Base-by-base conservation (phyloP, 1,140 invertebrate genomes). In the Meteorus sp. region DNA sequence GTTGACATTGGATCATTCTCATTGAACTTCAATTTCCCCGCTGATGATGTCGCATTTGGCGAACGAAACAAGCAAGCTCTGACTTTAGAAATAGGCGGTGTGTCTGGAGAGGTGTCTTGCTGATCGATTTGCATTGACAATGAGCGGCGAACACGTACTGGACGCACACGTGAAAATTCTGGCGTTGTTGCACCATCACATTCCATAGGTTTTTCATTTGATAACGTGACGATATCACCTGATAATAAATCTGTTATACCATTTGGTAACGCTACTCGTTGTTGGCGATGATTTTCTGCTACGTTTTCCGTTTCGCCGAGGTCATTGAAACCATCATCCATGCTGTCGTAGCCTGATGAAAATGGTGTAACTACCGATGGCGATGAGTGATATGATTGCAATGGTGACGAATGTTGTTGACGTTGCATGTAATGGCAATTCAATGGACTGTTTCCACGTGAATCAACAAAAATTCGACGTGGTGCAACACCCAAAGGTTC, bases 261-360 rank as follows among this genome's bases (percentile, higher is more conserved):
- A n/a, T 60, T 69, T 1, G 77, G 76, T 1, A 74, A n/a, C n/a
- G n/a, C n/a, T n/a, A n/a, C n/a, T n/a, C n/a, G n/a, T 29, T 7
- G 7, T 19, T 4, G 57, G 57, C 1, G 44, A n/a, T n/a, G 33
- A 4, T 74, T 66, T 8, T 75, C 69, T 11, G 82, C 79, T 8
- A 83, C 59, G 9, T 80, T 80, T 35, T 86, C 85, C 64, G 85
- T 76, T 58, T 88, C 85, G 39, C 86, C 83, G 31, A 89, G 76
- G 13, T 90, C 88, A 61, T 86, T 81, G 62, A 88, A 88, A 7
- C 87, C 87, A 65, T 90, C 88, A 50, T 87, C 86, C 67, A 83
- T 82, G 1, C 84, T 85, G 41, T 85, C 84, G 56, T 83, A 85
- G 19, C 76, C 83, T 17, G 80, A 85, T 7, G 80, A 87, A 0